Percentiles rank a stretch among this genome's conserved stretches.
phyloP scores from a whole-genome alignment of 2,888 invertebrate species.

The Helleia helle region DNA sequence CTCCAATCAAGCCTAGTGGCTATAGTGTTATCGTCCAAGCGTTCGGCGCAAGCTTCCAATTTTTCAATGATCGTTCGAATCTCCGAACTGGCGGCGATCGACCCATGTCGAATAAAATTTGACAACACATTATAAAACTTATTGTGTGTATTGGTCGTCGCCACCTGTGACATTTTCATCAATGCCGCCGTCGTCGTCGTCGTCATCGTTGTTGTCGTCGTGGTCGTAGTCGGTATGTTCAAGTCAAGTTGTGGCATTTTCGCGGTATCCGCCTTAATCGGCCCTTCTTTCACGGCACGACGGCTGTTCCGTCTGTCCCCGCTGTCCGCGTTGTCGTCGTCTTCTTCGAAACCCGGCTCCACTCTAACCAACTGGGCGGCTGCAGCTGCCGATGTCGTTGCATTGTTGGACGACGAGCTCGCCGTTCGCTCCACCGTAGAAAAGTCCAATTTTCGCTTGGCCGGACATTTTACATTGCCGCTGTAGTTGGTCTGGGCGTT shows the following conservation, averaged over 20 bases:
- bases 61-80: background rate
- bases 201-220: background rate
- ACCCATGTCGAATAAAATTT: background rate
- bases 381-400: background rate
- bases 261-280: background rate
- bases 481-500: no score
- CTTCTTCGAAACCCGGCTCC: slow-evolving; percentile 3
- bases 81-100: slow-evolving; percentile 3
- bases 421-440: no score
- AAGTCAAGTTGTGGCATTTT: background rate
- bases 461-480: no score
- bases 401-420: no score
- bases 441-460: background rate
- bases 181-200: background rate
- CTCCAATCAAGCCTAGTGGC: slow-evolving; percentile 2
- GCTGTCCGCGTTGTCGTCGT: background rate
- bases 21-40: background rate
- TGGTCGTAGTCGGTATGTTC: no score
- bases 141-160: background rate
- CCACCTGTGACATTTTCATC: no score
- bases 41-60: slow-evolving; percentile 2
- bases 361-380: background rate
- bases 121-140: background rate
- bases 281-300: background rate
- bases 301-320: no score